A percentile compares a stretch with the other conserved stretches of the same genome.
phyloP scores from a whole-genome alignment of 1,140 invertebrate genomes.

The Pseudomyrmex gracilis region DNA sequence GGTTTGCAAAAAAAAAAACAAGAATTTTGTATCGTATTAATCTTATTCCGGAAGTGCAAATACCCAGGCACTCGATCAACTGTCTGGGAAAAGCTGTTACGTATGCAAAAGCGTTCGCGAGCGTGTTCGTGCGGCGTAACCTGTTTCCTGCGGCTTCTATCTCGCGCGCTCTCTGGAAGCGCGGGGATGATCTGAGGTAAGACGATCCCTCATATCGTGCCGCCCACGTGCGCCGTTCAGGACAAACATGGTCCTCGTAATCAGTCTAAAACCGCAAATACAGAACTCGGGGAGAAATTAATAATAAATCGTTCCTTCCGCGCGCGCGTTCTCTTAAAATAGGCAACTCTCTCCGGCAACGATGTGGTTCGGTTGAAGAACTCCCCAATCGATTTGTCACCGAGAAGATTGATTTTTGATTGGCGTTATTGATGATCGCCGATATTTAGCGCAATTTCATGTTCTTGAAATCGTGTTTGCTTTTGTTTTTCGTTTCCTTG shows the following conservation, averaged over 20 bases:
- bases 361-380: constrained; percentile 53
- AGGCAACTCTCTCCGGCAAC: constrained; percentile 1
- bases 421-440: constrained; percentile 68
- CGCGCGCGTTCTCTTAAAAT: not conserved
- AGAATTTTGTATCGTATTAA: not conserved
- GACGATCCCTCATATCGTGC: constrained; percentile 69
- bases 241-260: constrained; percentile 59
- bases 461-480: not conserved
- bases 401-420: constrained; percentile 65
- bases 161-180: constrained; percentile 50
- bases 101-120: constrained; percentile 52
- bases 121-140: constrained; percentile 51
- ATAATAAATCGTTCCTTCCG: constrained; percentile 5
- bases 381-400: constrained; percentile 60
- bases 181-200: constrained; percentile 59
- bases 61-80: constrained; percentile 37
- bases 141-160: constrained; percentile 57
- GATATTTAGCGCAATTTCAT: constrained; percentile 22
- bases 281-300: constrained; percentile 20
- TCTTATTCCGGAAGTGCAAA: constrained; percentile 28
- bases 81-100: constrained; percentile 56
- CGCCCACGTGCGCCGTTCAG: constrained; percentile 68
- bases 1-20: no score
- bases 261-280: constrained; percentile 40
- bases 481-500: constrained; percentile 20